phyloP scores from a whole-genome alignment of 2,888 invertebrate species.

The Maniola hyperantus region DNA sequence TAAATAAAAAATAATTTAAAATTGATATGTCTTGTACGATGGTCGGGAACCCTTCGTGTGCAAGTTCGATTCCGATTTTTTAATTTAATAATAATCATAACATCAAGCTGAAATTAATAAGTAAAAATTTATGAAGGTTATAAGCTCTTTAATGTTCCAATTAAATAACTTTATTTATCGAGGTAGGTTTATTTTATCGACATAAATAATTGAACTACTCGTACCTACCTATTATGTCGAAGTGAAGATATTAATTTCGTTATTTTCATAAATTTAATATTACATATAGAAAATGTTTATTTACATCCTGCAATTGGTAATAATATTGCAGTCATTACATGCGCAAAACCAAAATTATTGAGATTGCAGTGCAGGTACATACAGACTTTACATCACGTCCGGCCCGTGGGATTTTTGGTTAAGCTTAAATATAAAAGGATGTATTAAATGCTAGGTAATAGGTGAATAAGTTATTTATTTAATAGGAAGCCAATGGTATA shows the following conservation, averaged over 20 bases:
- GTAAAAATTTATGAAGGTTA: too few species aligned
- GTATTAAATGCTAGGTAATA: background rate
- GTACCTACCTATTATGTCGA: background rate
- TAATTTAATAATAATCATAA: too few species aligned
- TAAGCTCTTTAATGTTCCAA: too few species aligned
- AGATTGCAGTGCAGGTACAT: background rate
- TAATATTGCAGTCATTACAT: slow-evolving; percentile 5
- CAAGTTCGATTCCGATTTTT: too few species aligned
- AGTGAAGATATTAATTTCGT: background rate
- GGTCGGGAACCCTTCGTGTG: too few species aligned
- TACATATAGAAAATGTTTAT: slow-evolving; percentile 1
- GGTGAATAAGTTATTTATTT: background rate
- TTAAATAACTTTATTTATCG: too few species aligned
- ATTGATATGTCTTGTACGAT: too few species aligned
- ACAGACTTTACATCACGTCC: slow-evolving; percentile 6
- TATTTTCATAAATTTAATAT: background rate
- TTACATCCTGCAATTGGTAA: slow-evolving; percentile 9
- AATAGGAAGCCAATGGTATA: too few species aligned
- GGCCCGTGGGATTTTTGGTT: slow-evolving; percentile 3
- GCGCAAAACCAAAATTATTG: slow-evolving; percentile 14
- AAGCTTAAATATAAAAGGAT: background rate
- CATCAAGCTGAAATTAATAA: too few species aligned
- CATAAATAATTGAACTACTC: background rate
- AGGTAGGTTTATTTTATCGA: background rate
- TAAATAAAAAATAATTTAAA: too few species aligned